Evolutionary conservation across 2,888 invertebrate genomes (phyloP), one percentile per base, ranked within the genome.

Genomic region (Rhimphoctona megacephalus): DNA sequence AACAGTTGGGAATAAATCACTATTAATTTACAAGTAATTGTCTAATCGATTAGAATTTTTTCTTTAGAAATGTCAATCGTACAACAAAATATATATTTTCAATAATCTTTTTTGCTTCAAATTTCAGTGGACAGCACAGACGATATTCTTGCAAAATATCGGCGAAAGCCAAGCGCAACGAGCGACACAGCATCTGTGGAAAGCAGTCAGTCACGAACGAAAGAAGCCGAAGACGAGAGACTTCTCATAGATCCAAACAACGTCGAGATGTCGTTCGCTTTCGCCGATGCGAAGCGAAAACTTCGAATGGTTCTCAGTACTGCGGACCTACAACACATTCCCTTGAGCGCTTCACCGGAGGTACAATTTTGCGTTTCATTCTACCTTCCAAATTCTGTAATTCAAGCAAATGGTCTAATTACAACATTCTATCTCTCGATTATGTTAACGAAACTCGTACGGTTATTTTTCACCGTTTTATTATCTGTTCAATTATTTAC

Each of bases 121-220:
- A 61, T 61, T 64, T 64, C 77, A 93, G 69, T 94, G 92, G 98
- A 98, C 95, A 96, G 96, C 52, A 97, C 97, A 0, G 99, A 99
- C 92, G 98, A 99, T 92, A 99, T 99, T 92, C 95, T 99, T 89
- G 99, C 98, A 64, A 99, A 99, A 94, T 99, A 99, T 95, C 96
- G 99, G 5, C 96, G 96, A 89, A 96, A 97, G 93, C 95, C 96
- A 81, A 95, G 96, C 87, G 95, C 94, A 25, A 95, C 95, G 78
- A 95, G 95, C 49, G 95, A 95, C 89, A 95, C 95, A 82, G 95
- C 95, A 11, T 94, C 94, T 7, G 92, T 93, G 4, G 94, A 94
- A 70, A 94, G 94, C 84, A 93, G 92, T 87, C 92, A 94, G 61
- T 94, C 94, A 0, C 93, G 94, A 81, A 94, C 94, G 46, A 95